Evolutionary conservation across 2,888 invertebrate species (phyloP), one percentile per base, ranked within the genome.

Genomic region (Stenodema calcarata): DNA sequence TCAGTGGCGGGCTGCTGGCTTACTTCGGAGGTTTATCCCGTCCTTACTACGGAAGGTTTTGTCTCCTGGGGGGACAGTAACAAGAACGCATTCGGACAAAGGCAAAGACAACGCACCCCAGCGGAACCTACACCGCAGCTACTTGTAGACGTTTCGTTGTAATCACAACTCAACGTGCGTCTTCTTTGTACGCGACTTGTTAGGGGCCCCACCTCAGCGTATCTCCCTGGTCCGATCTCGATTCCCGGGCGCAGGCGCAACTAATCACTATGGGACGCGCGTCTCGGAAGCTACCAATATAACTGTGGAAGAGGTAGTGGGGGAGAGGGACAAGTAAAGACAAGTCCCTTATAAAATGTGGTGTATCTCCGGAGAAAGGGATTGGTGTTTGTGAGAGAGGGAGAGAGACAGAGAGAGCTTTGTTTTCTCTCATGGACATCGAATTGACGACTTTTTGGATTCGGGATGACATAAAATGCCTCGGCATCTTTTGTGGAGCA

Each of bases 161-260:
- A 62, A 62, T 62, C 62, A 62, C 62, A 62, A 62, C 62, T 62
- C 62, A 62, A 62, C 62, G 62, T 62, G 62, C 62, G 62, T 62
- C 62, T 23, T 62, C 62, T 62, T 62, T 62, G 62, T 62, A 62
- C 62, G 62, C 62, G 62, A 62, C 62, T 62, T 62, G 62, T 62
- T 62, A 62, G 62, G 23, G 27, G 62, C 62, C 62, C 62, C 62
- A 62, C 62, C 62, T 62, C 62, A 7, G 62, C 62, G 62, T 62
- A 62, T 62, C 62, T 62, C 0, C 62, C 23, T 62, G 23, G 62
- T 62, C 62, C 62, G 62, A 62, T 62, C 62, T 62, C 62, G 62
- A 62, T 62, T 9, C 62, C 18, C 62, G 3, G 62, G 62, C 62
- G 62, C 62, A 62, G 62, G 62, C 62, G 62, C 23, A 62, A 23